These are phyloP conservation scores for Rhinogobius similis DNA, from an alignment of 2,113 vertebrate genomes.

Conservation along the genomic window DNA sequence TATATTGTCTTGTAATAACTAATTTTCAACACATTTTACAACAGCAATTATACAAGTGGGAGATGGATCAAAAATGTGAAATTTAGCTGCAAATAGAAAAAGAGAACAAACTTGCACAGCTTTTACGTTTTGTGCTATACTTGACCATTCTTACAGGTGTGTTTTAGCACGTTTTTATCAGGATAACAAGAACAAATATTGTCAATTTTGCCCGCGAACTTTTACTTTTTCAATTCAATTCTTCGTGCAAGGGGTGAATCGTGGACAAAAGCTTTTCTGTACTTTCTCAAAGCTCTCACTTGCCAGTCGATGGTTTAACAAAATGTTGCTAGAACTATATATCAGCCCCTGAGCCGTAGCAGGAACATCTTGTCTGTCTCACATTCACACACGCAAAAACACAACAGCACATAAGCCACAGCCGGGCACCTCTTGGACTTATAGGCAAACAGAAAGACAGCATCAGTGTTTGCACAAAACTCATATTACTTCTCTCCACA, in stretches of 20 bases:
- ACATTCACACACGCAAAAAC: slow-evolving; percentile 19
- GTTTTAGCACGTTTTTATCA: too few species aligned
- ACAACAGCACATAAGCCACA: not conserved
- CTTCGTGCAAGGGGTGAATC: slow-evolving; percentile 12
- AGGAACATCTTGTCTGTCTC: too few species aligned
- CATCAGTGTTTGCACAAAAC: slow-evolving; percentile 15
- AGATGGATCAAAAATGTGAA: too few species aligned
- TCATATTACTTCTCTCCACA: slow-evolving; percentile 37
- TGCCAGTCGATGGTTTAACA: not conserved
- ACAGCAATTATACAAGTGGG: too few species aligned
- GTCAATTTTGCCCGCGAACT: too few species aligned
- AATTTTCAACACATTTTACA: too few species aligned
- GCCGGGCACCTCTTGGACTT: slow-evolving; percentile 7
- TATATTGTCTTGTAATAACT: too few species aligned
- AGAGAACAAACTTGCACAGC: not conserved
- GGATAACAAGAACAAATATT: too few species aligned
- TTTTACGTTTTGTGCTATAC: not conserved
- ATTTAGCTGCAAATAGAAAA: too few species aligned
- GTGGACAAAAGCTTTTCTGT: slow-evolving; percentile 24
- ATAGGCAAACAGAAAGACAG: slow-evolving; percentile 17
- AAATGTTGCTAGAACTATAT: slow-evolving; percentile 32
- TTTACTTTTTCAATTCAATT: not conserved
- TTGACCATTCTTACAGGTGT: not conserved
- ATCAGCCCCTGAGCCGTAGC: not conserved
- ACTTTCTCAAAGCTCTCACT: slow-evolving; percentile 14